These are phyloP conservation scores for Drosophila ercepeae DNA, from an alignment of 1,140 invertebrate species.

Conservation along the genomic window DNA sequence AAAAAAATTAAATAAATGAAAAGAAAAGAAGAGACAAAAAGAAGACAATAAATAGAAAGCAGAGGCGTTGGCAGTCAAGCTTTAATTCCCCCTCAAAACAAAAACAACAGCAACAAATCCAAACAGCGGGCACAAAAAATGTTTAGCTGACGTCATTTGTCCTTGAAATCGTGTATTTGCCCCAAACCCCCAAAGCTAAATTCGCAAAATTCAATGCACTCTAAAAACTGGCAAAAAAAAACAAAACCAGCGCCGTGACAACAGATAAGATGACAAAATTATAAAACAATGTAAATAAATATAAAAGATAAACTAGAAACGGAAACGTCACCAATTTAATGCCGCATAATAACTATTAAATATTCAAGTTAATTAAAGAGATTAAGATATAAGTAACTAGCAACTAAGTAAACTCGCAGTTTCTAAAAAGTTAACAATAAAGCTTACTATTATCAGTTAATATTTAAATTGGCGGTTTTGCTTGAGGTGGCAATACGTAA, in stretches of 20 bases:
- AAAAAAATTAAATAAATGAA: slow-evolving; percentile 34
- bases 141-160: slow-evolving; percentile 81
- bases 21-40: slow-evolving; percentile 18
- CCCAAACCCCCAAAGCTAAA: slow-evolving; percentile 63
- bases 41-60: slow-evolving; percentile 49
- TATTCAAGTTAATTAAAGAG: slow-evolving; percentile 14
- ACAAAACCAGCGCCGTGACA: slow-evolving; percentile 14
- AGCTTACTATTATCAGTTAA: background rate
- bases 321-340: slow-evolving; percentile 5
- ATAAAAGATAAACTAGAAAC: slow-evolving; percentile 12
- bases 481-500: too few relatives aligned
- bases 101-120: slow-evolving; percentile 15
- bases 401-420: background rate
- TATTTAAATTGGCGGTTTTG: too few relatives aligned
- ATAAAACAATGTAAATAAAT: slow-evolving; percentile 18
- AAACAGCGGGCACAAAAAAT: slow-evolving; percentile 49
- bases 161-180: slow-evolving; percentile 79
- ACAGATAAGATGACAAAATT: slow-evolving; percentile 38
- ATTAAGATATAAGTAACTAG: background rate
- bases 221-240: slow-evolving; percentile 29
- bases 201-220: slow-evolving; percentile 78
- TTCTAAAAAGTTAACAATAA: background rate
- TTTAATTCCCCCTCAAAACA: slow-evolving; percentile 47
- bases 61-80: slow-evolving; percentile 49
- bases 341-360: background rate